Percentiles rank a stretch among this genome's conserved stretches.
These are phyloP conservation scores for Austrofundulus limnaeus DNA, from an alignment of 2,113 vertebrate species.

Conservation along the genomic window DNA sequence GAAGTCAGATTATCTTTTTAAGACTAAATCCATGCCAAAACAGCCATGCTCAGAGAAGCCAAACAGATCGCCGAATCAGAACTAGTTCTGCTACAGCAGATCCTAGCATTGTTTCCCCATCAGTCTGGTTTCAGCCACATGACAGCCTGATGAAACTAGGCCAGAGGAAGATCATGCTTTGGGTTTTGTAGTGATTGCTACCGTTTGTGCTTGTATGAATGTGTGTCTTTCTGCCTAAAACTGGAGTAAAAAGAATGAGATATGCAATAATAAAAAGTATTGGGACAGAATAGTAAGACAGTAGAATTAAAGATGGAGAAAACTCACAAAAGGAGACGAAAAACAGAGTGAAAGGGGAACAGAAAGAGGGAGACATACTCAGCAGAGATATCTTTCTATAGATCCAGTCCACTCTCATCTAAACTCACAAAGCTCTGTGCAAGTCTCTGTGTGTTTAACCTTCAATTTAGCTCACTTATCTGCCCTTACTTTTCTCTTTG, in stretches of 20 bases:
- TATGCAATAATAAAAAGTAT: background rate
- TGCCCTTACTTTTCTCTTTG: background rate
- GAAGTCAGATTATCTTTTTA: slow-evolving; percentile 46
- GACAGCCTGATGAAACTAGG: slow-evolving; percentile 67
- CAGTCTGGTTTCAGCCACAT: slow-evolving; percentile 59
- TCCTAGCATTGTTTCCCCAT: slow-evolving; percentile 58
- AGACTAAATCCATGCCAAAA: slow-evolving; percentile 53
- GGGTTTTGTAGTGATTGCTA: slow-evolving; percentile 67
- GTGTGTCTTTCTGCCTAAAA: slow-evolving; percentile 12
- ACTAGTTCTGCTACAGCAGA: slow-evolving; percentile 37
- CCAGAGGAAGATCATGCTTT: slow-evolving; percentile 68
- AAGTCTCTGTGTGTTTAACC: slow-evolving; percentile 23
- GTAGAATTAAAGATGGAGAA: slow-evolving; percentile 8
- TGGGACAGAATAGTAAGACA: background rate
- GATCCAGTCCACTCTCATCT: slow-evolving; percentile 64
- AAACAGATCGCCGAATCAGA: slow-evolving; percentile 41
- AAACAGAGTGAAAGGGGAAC: slow-evolving; percentile 1
- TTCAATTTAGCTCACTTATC: slow-evolving; percentile 24
- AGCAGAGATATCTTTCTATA: slow-evolving; percentile 64
- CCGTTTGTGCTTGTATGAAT: slow-evolving; percentile 19
- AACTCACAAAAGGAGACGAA: slow-evolving; percentile 12
- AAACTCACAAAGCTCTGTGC: slow-evolving; percentile 47
- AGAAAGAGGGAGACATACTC: slow-evolving; percentile 27
- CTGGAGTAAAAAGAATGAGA: slow-evolving; percentile 11
- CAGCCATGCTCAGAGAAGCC: slow-evolving; percentile 19